Base-by-base conservation (phyloP, 2,113 vertebrate genomes). In the Pteropus alecto region DNA sequence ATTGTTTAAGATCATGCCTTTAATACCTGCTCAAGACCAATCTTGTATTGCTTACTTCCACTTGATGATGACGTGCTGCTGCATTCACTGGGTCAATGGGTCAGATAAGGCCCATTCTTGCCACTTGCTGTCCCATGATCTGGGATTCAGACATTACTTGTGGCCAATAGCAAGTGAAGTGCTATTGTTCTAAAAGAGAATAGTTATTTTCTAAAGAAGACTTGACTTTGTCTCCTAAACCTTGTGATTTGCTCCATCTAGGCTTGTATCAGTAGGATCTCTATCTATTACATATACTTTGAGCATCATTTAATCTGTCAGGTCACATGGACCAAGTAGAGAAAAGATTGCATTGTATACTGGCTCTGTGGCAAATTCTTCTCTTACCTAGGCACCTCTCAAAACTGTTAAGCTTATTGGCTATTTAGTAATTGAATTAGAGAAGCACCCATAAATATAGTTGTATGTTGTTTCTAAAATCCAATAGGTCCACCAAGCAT, bases 391-490 rank as follows among this genome's bases (percentile, higher is more conserved):
- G 7, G 10, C 5, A 43, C 5, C 22, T 91, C 58, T 91, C 30
- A 93, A 88, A 81, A 70, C 7, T 68, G 5, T 74, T 48, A 76
- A 68, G 2, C 12, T 76, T 71, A 46, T 65, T n/a, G 7, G 21
- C 60, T 88, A 74, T 41, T 92, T 83, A 74, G 14, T 87, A 81
- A 77, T 10, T 92, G 22, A 83, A 51, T 79, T 24, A 79, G 11
- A 78, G 15, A 95, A 84, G 4, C 22, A 93, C 7, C 26, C 46
- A 46, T 54, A 65, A 70, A 56, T 76, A 51, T 15, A 87, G 38
- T 38, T 70, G 26, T 38, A 46, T 41, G 21, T 67, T 71, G 60
- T 67, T 95, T 92, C 33, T 92, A 63, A 96, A 79, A 90, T 94
- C 21, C 6, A 85, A 87, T 81, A 60, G 13, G 16, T 46, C 12